These are phyloP conservation scores for Clarias pachynema DNA, from an alignment of 2,797 vertebrate genomes.

Conservation along the genomic window DNA sequence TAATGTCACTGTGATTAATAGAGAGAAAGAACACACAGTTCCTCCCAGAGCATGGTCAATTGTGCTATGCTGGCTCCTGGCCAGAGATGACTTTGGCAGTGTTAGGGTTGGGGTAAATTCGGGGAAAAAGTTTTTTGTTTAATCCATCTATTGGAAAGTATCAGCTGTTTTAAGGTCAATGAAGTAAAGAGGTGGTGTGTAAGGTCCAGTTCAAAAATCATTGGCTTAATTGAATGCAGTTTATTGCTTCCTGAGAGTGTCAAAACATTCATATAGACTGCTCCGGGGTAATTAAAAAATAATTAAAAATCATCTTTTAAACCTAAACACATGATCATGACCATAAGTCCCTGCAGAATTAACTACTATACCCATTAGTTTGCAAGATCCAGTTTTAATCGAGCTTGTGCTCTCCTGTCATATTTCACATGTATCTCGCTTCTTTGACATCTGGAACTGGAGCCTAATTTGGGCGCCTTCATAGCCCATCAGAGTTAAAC, in stretches of 20 bases:
- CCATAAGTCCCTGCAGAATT: neutral
- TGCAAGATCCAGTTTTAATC: conserved; percentile 39
- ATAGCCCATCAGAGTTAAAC: conserved; percentile 48
- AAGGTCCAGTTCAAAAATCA: neutral
- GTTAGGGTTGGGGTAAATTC: neutral
- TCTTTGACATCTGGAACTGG: conserved; percentile 52
- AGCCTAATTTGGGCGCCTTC: conserved; percentile 48
- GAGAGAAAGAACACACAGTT: neutral
- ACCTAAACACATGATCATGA: neutral
- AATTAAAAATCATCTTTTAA: neutral
- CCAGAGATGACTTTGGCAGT: neutral
- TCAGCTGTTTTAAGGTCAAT: neutral
- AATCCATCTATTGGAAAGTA: neutral
- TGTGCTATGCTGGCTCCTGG: neutral
- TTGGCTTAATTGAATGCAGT: neutral
- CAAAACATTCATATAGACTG: neutral
- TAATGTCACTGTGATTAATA: neutral
- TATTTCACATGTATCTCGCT: conserved; percentile 39
- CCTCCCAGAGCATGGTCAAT: neutral
- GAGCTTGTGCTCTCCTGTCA: conserved; percentile 32
- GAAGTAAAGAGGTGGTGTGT: neutral
- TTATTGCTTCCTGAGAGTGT: neutral
- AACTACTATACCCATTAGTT: conserved; percentile 15
- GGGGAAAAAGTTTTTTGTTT: too few species aligned
- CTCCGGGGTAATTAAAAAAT: neutral